Conservation (phyloP, 1,140 invertebrate species). For the Drosophila quadrilineata region DNA sequence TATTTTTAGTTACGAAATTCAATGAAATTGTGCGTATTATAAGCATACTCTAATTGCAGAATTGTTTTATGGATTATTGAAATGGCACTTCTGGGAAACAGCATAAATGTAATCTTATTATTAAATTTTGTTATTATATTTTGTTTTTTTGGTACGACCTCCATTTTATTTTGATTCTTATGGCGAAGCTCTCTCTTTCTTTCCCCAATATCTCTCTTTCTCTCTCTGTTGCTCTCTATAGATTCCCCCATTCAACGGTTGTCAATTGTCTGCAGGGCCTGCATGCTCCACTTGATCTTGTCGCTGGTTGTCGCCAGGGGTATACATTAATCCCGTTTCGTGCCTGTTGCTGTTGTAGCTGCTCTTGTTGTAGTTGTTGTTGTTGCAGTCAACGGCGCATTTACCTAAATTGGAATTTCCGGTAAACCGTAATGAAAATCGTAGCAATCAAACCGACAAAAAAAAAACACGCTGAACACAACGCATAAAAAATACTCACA, state of each 20-base stretch:
- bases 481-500: constrained; percentile 16
- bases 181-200: no score
- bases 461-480: constrained; percentile 43
- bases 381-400: constrained; percentile 72
- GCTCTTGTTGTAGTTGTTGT: constrained; percentile 13
- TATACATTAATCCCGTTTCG: constrained; percentile 66
- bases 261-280: constrained; percentile 43
- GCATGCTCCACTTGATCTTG: constrained; percentile 73
- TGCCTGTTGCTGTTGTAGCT: constrained; percentile 31
- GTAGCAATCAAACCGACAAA: constrained; percentile 77
- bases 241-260: no score
- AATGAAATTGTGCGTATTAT: no score
- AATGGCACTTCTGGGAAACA: no score
- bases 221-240: background rate
- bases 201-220: background rate
- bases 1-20: no score
- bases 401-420: constrained; percentile 81
- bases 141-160: constrained; percentile 18
- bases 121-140: background rate
- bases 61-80: no score
- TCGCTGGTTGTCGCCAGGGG: constrained; percentile 37
- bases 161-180: constrained; percentile 13
- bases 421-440: constrained; percentile 80
- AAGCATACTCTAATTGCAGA: no score
- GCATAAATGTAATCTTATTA: no score